Percentiles rank a stretch among this genome's conserved stretches.
phyloP scores from a whole-genome alignment of 2,797 vertebrate genomes.

The Pampus argenteus region DNA sequence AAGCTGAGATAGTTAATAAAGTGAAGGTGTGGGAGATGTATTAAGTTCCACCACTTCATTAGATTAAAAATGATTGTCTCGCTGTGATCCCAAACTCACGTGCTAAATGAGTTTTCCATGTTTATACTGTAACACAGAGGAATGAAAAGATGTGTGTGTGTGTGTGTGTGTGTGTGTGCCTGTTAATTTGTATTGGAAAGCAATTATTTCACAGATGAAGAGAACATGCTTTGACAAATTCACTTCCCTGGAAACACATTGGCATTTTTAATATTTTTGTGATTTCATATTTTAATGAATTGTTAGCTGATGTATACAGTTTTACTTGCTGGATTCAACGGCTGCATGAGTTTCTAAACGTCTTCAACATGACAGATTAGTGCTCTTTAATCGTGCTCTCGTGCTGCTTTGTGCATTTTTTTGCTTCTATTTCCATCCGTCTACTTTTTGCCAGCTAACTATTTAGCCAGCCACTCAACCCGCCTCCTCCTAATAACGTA shows the following conservation, averaged over 20 bases:
- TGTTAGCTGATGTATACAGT: background rate
- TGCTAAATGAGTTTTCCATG: constrained; percentile 3
- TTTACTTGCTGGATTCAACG: too few relatives aligned
- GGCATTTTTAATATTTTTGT: background rate
- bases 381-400: too few relatives aligned
- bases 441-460: too few relatives aligned
- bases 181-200: background rate
- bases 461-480: too few relatives aligned
- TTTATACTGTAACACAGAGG: background rate
- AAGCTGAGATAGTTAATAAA: constrained; percentile 1
- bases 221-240: background rate
- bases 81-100: background rate
- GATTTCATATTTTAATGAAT: background rate
- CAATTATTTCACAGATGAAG: background rate
- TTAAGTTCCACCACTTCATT: constrained; percentile 1
- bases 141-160: too few relatives aligned
- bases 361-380: too few relatives aligned
- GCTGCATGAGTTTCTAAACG: too few relatives aligned
- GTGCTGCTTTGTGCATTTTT: too few relatives aligned
- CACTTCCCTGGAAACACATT: background rate
- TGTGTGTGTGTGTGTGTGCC: too few relatives aligned
- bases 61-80: constrained; percentile 2
- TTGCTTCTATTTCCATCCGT: too few relatives aligned
- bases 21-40: background rate
- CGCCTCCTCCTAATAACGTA: too few relatives aligned